Evolutionary conservation across 2,888 invertebrate genomes (phyloP), one percentile per base, ranked within the genome.

Genomic region (Psylliodes chrysocephalus): DNA sequence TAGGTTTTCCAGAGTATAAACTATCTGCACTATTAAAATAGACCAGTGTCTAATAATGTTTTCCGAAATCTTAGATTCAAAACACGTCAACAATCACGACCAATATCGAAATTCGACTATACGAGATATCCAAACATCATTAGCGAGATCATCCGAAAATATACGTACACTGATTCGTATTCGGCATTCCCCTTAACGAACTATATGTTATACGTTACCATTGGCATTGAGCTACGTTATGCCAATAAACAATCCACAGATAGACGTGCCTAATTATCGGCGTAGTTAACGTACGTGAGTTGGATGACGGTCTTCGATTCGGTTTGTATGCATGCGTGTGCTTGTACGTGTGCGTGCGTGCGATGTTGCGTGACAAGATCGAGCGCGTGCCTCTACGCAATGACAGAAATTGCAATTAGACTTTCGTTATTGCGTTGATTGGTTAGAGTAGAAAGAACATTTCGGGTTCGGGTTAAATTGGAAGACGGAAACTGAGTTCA

Each of bases 241-340:
- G 35, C 66, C 57, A 63, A 67, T 67, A 67, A 67, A 67, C 66
- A 67, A 67, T 61, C 56, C 42, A 60, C 33, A 51, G 55, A 42
- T 40, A 53, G 47, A 67, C 66, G 66, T 67, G 66, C 63, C 61
- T 63, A 64, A 63, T 67, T 63, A 67, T 30, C 49, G 52, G 53
- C 38, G 63, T 67, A 60, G 66, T 66, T 66, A 63, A 59, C 59
- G 60, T 60, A 66, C 63, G 66, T 66, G 66, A 63, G 53, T 15
- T 38, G 60, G 63, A 17, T 53, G 57, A 64, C 30, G 49, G 28
- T 49, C 22, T 46, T 46, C 46, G n/a, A 22, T 46, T 46, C 10
- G 17, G 30, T 28, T 25, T 25, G 22, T 47, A 38, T 56, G 40
- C 8, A 8, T 22, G 17, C 54, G 40, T 57, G 38, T 47, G 30